Percentiles rank a stretch among this genome's conserved stretches.
These are phyloP conservation scores for Diplosoma virens DNA, from an alignment of 23 tunicate genomes.

Conservation along the genomic window DNA sequence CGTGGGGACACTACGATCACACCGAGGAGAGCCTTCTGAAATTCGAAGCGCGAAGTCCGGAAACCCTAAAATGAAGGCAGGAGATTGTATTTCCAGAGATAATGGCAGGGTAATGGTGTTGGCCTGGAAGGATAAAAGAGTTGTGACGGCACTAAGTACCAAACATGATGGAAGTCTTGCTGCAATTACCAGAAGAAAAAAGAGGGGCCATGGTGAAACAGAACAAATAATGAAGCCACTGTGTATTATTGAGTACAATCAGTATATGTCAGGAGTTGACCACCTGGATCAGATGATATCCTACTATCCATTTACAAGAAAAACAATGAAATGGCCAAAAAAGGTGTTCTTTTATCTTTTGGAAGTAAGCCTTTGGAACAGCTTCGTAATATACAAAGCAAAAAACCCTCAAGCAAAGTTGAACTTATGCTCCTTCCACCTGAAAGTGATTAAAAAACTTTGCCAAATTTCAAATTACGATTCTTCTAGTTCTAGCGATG, in stretches of 20 bases:
- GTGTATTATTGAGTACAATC: slow-evolving; percentile 26
- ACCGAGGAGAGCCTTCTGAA: slow-evolving; percentile 29
- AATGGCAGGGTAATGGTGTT: neutral
- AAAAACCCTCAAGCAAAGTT: neutral
- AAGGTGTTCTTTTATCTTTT: slow-evolving; percentile 23
- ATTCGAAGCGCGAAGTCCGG: neutral
- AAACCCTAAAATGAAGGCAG: neutral
- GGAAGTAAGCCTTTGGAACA: slow-evolving; percentile 14
- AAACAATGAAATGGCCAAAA: slow-evolving; percentile 11
- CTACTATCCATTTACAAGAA: slow-evolving; percentile 33
- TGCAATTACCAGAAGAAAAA: neutral
- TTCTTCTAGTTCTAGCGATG: slow-evolving; percentile 14
- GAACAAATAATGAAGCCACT: slow-evolving; percentile 6
- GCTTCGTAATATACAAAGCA: slow-evolving; percentile 27
- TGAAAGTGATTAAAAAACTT: slow-evolving; percentile 21
- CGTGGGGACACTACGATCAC: slow-evolving; percentile 28
- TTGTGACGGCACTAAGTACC: slow-evolving; percentile 33
- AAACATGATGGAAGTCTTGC: slow-evolving; percentile 10
- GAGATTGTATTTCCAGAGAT: neutral
- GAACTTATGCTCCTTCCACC: neutral
- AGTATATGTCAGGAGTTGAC: slow-evolving; percentile 33
- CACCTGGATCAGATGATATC: slow-evolving; percentile 31
- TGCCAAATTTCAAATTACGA: slow-evolving; percentile 26
- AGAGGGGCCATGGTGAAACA: neutral
- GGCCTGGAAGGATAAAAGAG: slow-evolving; percentile 30